Evolutionary conservation across 1,140 invertebrate species (phyloP).

Genomic region (Spodoptera frugiperda): DNA sequence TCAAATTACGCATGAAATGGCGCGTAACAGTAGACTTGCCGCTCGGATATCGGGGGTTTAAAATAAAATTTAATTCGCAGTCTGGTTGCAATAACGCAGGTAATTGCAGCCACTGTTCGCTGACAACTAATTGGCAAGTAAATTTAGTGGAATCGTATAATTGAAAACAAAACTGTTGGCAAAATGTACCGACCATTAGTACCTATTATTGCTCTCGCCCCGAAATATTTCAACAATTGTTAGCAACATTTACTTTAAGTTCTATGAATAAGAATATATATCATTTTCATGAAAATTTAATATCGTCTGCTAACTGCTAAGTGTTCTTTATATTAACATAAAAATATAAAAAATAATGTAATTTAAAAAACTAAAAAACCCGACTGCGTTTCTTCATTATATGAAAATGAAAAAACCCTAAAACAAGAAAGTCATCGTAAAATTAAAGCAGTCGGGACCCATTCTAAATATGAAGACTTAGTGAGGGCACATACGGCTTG

Average conservation of each 20-base stretch:
- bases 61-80: slow-evolving; percentile 81
- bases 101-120: slow-evolving; percentile 69
- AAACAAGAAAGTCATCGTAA: no score
- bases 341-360: no score
- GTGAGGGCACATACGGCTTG: no score
- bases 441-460: no score
- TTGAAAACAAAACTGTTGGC: slow-evolving; percentile 46
- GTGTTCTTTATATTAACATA: slow-evolving; percentile 32
- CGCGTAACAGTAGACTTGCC: slow-evolving; percentile 76
- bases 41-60: slow-evolving; percentile 72
- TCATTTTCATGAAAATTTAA: slow-evolving; percentile 29
- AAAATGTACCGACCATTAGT: slow-evolving; percentile 25
- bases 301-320: slow-evolving; percentile 8
- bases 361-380: no score
- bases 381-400: no score
- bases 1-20: slow-evolving; percentile 84
- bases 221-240: slow-evolving; percentile 12
- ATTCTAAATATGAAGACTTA: no score
- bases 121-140: slow-evolving; percentile 73
- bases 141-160: slow-evolving; percentile 71
- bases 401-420: no score
- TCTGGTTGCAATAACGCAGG: slow-evolving; percentile 63
- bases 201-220: slow-evolving; percentile 4
- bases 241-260: slow-evolving; percentile 5
- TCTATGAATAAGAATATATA: background rate